A percentile compares a stretch with the other conserved stretches of the same genome.
phyloP scores from a whole-genome alignment of 2,888 invertebrate genomes.

The Harpagoxenus sublaevis region DNA sequence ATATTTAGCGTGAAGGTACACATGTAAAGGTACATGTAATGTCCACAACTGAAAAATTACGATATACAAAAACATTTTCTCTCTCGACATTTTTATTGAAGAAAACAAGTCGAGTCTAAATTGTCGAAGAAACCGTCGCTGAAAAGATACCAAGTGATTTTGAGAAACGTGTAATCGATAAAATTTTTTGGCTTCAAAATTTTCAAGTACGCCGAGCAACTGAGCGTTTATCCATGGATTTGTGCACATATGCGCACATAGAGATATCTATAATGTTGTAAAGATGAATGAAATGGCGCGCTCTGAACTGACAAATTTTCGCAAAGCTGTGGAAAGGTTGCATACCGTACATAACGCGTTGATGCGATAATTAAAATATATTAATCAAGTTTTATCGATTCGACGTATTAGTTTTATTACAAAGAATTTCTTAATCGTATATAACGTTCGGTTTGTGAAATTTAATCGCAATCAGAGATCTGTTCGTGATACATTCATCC shows the following conservation, averaged over 20 bases:
- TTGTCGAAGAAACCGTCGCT: not conserved
- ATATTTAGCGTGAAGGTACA: not conserved
- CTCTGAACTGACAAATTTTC: not conserved
- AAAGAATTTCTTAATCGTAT: not conserved
- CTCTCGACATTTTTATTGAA: too few relatives aligned
- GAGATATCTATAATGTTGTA: not conserved
- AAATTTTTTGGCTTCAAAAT: conserved; percentile 3
- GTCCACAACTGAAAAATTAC: not conserved
- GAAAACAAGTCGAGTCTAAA: too few relatives aligned
- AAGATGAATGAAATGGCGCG: not conserved
- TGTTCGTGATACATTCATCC: not conserved
- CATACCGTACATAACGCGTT: not conserved
- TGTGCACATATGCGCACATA: not conserved
- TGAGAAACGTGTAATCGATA: not conserved
- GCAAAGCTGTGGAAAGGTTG: not conserved
- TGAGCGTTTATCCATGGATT: not conserved
- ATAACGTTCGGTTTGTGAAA: conserved; percentile 19
- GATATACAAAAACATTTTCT: not conserved
- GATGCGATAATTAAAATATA: not conserved
- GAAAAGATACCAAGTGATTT: not conserved
- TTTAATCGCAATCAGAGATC: conserved; percentile 13
- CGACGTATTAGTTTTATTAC: conserved; percentile 11
- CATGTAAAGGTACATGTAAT: not conserved
- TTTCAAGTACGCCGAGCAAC: not conserved
- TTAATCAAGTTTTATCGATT: not conserved